phyloP scores from a whole-genome alignment of 2,113 vertebrate species.

The Fukomys damarensis region DNA sequence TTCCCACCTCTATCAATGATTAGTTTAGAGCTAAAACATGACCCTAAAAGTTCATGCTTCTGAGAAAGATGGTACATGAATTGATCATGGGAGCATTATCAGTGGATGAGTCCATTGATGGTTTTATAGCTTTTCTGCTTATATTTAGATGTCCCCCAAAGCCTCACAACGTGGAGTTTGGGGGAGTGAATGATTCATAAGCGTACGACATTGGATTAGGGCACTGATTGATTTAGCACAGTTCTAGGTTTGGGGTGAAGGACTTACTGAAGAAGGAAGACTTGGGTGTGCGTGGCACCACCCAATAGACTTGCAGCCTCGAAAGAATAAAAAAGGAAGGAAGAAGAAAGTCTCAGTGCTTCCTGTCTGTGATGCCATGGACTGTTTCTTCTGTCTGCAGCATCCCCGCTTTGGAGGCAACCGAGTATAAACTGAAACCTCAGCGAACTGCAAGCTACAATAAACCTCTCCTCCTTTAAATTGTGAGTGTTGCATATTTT shows the following conservation, averaged over 20 bases:
- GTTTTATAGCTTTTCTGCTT: not conserved
- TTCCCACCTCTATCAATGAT: not conserved
- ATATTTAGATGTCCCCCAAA: not conserved
- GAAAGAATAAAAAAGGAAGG: not conserved
- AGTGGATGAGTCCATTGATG: not conserved
- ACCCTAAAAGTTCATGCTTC: not conserved
- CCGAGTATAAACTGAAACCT: not conserved
- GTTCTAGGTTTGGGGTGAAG: not conserved
- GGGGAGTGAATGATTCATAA: not conserved
- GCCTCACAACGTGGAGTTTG: not conserved
- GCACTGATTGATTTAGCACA: not conserved
- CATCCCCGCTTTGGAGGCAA: not conserved
- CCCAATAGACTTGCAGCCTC: not conserved
- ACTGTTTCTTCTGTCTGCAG: not conserved
- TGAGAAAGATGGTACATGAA: not conserved
- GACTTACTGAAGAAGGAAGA: not conserved
- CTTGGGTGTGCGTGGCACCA: not conserved
- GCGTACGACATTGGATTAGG: not conserved
- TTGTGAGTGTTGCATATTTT: not conserved
- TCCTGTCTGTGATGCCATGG: not conserved
- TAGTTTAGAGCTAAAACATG: not conserved
- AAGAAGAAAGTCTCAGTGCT: not conserved
- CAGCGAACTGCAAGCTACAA: not conserved
- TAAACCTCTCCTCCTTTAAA: not conserved
- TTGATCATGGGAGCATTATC: not conserved